Conservation (phyloP, 92 coral and sea anemone species). For the Zoanthus sociatus region DNA sequence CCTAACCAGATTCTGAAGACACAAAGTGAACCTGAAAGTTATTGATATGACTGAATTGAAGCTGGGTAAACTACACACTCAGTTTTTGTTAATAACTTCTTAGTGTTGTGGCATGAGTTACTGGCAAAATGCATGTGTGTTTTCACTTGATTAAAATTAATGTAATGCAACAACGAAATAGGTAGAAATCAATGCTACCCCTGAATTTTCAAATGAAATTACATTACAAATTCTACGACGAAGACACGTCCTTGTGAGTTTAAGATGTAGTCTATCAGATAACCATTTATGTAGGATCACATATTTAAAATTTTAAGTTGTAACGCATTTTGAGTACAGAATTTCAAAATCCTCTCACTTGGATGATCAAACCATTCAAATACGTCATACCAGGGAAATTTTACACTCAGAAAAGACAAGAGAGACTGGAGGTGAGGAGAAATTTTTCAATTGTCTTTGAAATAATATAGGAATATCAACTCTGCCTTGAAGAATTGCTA, state of each 20-base stretch:
- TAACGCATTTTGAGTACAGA: neutral
- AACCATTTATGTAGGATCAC: neutral
- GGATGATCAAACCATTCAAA: neutral
- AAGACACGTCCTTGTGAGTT: neutral
- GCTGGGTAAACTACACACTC: neutral
- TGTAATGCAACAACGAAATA: neutral
- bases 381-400: constrained; percentile 7
- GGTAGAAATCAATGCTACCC: constrained; percentile 4
- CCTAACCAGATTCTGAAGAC: too few species aligned
- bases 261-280: neutral
- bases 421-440: neutral
- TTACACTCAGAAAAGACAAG: neutral
- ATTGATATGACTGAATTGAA: too few species aligned
- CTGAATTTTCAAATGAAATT: neutral
- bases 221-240: neutral
- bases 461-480: neutral
- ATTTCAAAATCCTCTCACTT: neutral
- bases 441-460: neutral
- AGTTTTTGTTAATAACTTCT: too few species aligned
- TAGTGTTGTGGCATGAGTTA: neutral
- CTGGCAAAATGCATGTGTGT: too few species aligned
- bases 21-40: too few species aligned
- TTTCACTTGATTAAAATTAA: neutral
- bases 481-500: too few species aligned
- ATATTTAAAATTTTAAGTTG: neutral